phyloP scores from a whole-genome alignment of 2,797 vertebrate genomes.

The Lophotriccus pileatus region DNA sequence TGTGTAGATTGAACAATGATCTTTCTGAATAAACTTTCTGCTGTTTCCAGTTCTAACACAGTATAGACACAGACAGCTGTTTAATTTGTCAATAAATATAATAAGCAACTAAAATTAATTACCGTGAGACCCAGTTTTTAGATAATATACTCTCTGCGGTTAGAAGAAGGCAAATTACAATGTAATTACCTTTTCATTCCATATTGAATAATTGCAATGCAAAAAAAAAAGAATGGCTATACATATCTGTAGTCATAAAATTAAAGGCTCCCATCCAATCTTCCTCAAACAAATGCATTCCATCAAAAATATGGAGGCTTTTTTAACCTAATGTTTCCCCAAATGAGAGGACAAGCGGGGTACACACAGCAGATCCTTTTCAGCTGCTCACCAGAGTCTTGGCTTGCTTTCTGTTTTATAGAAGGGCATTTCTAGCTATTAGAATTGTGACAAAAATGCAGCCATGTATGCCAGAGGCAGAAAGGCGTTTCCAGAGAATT shows the following conservation, averaged over 20 bases:
- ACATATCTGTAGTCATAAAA: background rate
- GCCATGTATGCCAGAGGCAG: background rate
- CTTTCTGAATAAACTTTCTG: background rate
- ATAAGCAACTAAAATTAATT: slow-evolving; percentile 36
- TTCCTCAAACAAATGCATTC: background rate
- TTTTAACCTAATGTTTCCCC: slow-evolving; percentile 1
- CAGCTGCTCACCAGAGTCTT: background rate
- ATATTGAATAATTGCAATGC: background rate
- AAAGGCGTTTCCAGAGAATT: background rate
- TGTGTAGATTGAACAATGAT: background rate
- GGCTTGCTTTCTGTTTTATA: background rate
- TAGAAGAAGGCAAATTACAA: background rate
- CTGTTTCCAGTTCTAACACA: background rate
- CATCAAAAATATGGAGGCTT: background rate
- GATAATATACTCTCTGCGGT: slow-evolving; percentile 5
- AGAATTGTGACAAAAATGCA: background rate
- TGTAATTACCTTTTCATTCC: slow-evolving; percentile 5
- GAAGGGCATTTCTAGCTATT: background rate
- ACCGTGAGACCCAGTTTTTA: slow-evolving; percentile 16
- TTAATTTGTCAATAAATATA: slow-evolving; percentile 31
- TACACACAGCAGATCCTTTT: background rate
- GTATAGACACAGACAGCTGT: background rate
- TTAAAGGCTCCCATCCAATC: background rate
- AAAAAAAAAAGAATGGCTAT: background rate
- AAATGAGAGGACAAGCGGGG: background rate